Evolutionary conservation across 2,797 vertebrate genomes (phyloP).

Genomic region (Chromis chromis): DNA sequence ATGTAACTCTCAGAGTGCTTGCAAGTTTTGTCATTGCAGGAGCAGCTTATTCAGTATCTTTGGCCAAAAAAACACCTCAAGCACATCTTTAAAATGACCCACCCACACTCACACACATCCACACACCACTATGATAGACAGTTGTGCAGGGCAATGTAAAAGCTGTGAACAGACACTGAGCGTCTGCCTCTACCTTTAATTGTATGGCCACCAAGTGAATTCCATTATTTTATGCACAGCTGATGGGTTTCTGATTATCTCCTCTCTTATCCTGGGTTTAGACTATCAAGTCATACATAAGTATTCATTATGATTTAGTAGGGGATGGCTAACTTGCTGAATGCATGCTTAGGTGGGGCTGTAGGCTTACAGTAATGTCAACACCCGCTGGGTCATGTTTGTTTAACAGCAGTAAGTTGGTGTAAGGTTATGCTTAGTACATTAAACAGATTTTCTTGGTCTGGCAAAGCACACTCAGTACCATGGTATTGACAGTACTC

Average conservation of each 20-base stretch:
- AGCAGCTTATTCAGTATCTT: background rate
- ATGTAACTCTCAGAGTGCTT: background rate
- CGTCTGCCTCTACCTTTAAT: background rate
- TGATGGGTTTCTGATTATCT: background rate
- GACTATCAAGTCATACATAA: background rate
- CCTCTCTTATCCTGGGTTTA: background rate
- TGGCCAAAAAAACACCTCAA: background rate
- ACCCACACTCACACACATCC: background rate
- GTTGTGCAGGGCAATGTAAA: background rate
- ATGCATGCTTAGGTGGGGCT: conserved; percentile 64
- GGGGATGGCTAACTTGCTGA: conserved; percentile 29
- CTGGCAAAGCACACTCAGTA: conserved; percentile 25
- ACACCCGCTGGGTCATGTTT: conserved; percentile 69
- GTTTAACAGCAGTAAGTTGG: conserved; percentile 65
- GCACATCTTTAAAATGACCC: background rate
- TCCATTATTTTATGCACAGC: background rate
- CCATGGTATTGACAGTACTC: background rate
- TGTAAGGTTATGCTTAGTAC: conserved; percentile 59
- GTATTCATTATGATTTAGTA: conserved; percentile 35
- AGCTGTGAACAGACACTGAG: background rate
- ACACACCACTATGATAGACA: background rate
- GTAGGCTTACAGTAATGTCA: conserved; percentile 66
- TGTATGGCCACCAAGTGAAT: background rate
- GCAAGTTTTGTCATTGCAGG: background rate
- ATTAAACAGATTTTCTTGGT: conserved; percentile 53